A percentile compares a stretch with the other conserved stretches of the same genome.
phyloP scores from a whole-genome alignment of 1,140 invertebrate genomes.

The Prorops nasuta region DNA sequence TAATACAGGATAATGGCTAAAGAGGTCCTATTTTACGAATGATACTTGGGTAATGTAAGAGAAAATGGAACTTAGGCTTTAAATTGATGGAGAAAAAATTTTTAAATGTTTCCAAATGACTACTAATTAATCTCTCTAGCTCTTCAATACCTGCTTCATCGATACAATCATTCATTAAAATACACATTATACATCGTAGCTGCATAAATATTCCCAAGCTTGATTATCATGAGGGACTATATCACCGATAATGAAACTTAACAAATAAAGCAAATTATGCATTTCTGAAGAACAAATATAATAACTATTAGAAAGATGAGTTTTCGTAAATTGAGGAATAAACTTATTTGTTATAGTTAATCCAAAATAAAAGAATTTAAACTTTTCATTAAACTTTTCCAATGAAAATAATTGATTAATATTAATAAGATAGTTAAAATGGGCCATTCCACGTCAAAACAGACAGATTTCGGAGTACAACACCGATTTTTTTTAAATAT shows the following conservation, averaged over 20 bases:
- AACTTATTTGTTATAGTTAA: neutral
- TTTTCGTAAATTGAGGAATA: too few relatives aligned
- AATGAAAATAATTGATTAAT: neutral
- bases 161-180: neutral
- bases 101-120: neutral
- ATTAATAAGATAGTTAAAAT: slow-evolving; percentile 1
- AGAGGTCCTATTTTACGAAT: slow-evolving; percentile 9
- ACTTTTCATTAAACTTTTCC: too few relatives aligned
- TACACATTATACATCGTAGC: neutral
- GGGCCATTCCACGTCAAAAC: too few relatives aligned
- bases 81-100: slow-evolving; percentile 1
- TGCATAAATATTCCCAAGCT: slow-evolving; percentile 1
- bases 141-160: neutral
- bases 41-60: slow-evolving; percentile 4
- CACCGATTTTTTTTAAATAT: too few relatives aligned
- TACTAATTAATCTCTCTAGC: neutral
- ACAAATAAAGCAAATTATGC: neutral
- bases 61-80: slow-evolving; percentile 14
- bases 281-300: neutral
- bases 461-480: too few relatives aligned
- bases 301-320: too few relatives aligned
- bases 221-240: neutral
- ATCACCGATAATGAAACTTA: slow-evolving; percentile 2
- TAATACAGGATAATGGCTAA: slow-evolving; percentile 4
- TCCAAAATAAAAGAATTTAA: neutral